Base-by-base conservation (phyloP, 2,113 vertebrate species). In the Synchiropus splendidus region DNA sequence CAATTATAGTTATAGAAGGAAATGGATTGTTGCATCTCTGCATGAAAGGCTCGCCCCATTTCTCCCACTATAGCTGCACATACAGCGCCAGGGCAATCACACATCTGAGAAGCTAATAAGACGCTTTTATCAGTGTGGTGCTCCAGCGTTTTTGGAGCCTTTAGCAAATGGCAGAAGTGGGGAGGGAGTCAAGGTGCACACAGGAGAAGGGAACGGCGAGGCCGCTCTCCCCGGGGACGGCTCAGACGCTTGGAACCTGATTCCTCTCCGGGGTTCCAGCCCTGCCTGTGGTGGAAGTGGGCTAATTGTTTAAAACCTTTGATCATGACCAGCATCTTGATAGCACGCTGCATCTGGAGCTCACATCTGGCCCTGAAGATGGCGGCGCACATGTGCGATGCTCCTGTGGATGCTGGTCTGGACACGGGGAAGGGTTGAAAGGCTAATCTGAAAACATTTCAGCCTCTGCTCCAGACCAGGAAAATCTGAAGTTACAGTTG, bases 61-160 rank as follows among this genome's bases (percentile, higher is more conserved):
- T 77, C 65, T 72, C 74, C 76, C 72, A 64, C 52, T 64, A 60
- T 63, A 41, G 68, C 40, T 31, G 58, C 72, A 77, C 74, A 65
- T 78, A 70, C 70, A 74, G 74, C 70, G 75, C 72, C 70, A 74
- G 71, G 58, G 74, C 67, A 77, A 73, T 80, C 74, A 74, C 71
- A 79, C 77, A 83, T 84, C 78, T 83, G 72, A 82, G 78, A 67
- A 36, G 64, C 82, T 82, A 83, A 84, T 83, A 80, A 70, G 67
- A 77, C 75, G 76, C 80, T 80, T 82, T 85, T 86, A 81, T 80
- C 76, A 72, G 68, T 51, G 61, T 74, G 70, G 57, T 58, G 64
- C 78, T 75, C 55, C 64, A 72, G 74, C 69, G 77, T 75, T 85
- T 85, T 79, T 61, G 79, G 78, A 67, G 54, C 82, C 83, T 83